Evolutionary conservation across 1,140 invertebrate species (phyloP), one percentile per base, ranked within the genome.

Genomic region (Monomorium pharaonis): DNA sequence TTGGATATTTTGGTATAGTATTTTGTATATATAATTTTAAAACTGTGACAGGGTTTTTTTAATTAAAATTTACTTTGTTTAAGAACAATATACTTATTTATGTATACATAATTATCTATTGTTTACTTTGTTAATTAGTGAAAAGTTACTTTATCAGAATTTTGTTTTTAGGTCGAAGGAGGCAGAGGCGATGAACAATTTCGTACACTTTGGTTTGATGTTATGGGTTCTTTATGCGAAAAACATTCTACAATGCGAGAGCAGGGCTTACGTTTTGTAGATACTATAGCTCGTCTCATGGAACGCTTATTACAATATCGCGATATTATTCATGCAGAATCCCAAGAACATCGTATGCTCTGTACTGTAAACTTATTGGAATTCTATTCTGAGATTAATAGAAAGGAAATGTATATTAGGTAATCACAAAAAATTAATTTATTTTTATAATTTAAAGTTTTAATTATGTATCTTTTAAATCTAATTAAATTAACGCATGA

Each of bases 351-450:
- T 93, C 95, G 97, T 44, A 98, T 99, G 98, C 97, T 97, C 74
- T 98, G 98, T 93, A 98, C 98, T 2, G 98, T 99, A 51, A 98
- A 98, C 92, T 95, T 99, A 63, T 94, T 99, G 92, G 97, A 99
- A 94, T 99, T 99, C 94, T 99, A 99, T 94, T 97, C 97, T 51
- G 97, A 98, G 92, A 99, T 99, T 44, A 97, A 98, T 86, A 96
- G 98, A 49, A 97, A 98, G 88, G 98, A 99, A 94, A 98, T 99
- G 97, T 99, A 99, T 94, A 98, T 99, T 87, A 96, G 94, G 91
- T 92, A 70, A 18, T 67, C 47, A 14, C 1, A 72, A 54, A 42
- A 21, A 83, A 51, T 47, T 1, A 54, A 0, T 63, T 30, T 60
- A 75, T 44, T 54, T 37, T 80, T 30, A 47, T 27, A 78, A 84